phyloP scores from a whole-genome alignment of 2,797 vertebrate species.

The Coregonus ussuriensis region DNA sequence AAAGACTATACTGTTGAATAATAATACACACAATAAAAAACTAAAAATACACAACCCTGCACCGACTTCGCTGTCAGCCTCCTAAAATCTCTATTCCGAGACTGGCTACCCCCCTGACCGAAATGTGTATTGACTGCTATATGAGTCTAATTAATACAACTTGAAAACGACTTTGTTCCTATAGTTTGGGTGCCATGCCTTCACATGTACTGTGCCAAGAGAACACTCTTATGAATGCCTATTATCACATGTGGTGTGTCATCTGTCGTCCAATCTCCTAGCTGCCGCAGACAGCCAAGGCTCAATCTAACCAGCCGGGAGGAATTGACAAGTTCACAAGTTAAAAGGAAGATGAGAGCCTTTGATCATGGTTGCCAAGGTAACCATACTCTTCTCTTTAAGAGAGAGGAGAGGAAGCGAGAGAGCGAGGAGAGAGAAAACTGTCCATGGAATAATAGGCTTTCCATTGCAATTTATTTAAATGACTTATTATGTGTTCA shows the following conservation, averaged over 20 bases:
- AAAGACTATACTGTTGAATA: not conserved
- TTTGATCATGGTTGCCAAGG: conserved; percentile 18
- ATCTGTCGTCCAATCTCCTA: conserved; percentile 2
- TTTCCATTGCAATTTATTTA: not conserved
- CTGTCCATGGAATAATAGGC: not conserved
- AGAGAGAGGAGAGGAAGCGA: not conserved
- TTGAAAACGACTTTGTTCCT: not conserved
- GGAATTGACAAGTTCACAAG: conserved; percentile 1
- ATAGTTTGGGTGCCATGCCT: not conserved
- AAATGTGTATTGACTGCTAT: too few relatives aligned
- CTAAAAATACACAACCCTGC: too few relatives aligned
- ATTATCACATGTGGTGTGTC: not conserved
- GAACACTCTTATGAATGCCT: not conserved
- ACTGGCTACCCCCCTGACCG: too few relatives aligned
- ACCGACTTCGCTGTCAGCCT: too few relatives aligned
- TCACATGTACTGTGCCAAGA: not conserved
- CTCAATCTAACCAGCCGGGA: conserved; percentile 2
- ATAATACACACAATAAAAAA: not conserved
- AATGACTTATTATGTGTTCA: not conserved
- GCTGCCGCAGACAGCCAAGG: not conserved
- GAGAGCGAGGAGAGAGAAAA: not conserved
- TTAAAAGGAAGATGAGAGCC: conserved; percentile 9
- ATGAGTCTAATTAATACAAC: not conserved
- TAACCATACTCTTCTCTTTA: not conserved
- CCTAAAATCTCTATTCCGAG: too few relatives aligned